phyloP scores from a whole-genome alignment of 2,113 vertebrate species.

The Cygnus atratus region DNA sequence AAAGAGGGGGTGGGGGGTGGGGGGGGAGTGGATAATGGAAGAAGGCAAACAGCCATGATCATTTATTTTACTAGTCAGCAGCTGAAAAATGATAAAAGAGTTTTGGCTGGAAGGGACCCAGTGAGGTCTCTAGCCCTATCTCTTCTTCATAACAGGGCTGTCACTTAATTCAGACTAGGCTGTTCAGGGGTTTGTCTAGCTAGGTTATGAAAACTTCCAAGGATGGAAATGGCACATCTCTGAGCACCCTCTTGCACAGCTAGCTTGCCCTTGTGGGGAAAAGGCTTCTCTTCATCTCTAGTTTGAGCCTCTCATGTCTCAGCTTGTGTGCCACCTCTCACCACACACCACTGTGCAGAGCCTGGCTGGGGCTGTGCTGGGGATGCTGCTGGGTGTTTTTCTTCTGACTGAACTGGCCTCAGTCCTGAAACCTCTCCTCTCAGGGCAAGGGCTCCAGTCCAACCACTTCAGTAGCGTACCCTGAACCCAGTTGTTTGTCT shows the following conservation, averaged over 20 bases:
- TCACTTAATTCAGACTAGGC: not conserved
- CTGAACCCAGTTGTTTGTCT: not conserved
- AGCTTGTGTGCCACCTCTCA: not conserved
- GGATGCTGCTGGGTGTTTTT: not conserved
- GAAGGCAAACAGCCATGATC: fast-evolving
- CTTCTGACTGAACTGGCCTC: not conserved
- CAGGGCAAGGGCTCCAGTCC: not conserved
- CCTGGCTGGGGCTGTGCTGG: fast-evolving
- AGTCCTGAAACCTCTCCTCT: fast-evolving
- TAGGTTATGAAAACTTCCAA: not conserved
- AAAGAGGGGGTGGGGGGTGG: too few relatives aligned
- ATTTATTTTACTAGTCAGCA: not conserved
- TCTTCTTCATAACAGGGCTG: not conserved
- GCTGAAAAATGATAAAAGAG: not conserved
- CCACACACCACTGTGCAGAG: not conserved
- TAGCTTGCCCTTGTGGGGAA: not conserved
- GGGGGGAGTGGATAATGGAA: not conserved
- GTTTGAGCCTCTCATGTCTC: not conserved
- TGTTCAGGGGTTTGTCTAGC: not conserved
- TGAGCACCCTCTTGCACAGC: not conserved
- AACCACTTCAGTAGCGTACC: not conserved
- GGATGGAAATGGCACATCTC: not conserved
- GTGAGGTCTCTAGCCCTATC: not conserved
- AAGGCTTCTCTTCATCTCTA: not conserved
- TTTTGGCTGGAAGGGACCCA: not conserved